Conservation (phyloP, 2,888 invertebrate species). For the Trichacis sp. region DNA sequence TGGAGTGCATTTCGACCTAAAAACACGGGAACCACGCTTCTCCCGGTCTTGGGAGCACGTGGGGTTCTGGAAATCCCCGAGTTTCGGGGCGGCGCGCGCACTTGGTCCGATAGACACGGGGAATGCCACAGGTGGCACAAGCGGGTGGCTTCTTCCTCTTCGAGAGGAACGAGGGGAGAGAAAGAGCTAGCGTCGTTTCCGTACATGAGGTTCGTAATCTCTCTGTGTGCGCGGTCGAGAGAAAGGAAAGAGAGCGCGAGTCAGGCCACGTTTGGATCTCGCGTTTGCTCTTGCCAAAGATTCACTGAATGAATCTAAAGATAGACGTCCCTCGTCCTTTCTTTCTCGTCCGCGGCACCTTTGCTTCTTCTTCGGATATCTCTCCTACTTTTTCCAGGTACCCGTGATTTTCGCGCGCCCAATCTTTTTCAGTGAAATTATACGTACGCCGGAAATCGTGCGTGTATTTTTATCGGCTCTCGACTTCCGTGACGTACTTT, state of each 20-base stretch:
- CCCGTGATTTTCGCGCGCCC: too few relatives aligned
- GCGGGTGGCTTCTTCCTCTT: conserved; percentile 26
- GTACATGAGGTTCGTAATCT: background rate
- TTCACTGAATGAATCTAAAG: conserved; percentile 61
- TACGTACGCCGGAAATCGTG: too few relatives aligned
- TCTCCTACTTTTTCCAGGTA: too few relatives aligned
- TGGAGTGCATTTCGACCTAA: too few relatives aligned
- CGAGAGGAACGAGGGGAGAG: background rate
- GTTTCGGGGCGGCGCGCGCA: background rate
- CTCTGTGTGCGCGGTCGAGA: conserved; percentile 23
- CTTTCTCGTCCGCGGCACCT: conserved; percentile 31
- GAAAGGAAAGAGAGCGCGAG: conserved; percentile 46
- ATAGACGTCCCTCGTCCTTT: conserved; percentile 49
- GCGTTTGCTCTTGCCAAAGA: conserved; percentile 46
- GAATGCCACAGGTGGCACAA: conserved; percentile 52
- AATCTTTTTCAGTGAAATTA: too few relatives aligned
- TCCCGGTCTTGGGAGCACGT: too few relatives aligned
- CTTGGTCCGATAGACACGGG: conserved; percentile 35
- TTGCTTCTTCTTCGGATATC: conserved; percentile 1
- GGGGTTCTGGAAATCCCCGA: conserved; percentile 1
- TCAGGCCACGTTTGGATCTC: conserved; percentile 49
- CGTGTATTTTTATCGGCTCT: background rate
- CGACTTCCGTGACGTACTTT: conserved; percentile 7
- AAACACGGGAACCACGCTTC: too few relatives aligned
- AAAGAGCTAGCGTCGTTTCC: conserved; percentile 9